phyloP scores from a whole-genome alignment of 2,113 vertebrate species.

The Plectropomus leopardus region DNA sequence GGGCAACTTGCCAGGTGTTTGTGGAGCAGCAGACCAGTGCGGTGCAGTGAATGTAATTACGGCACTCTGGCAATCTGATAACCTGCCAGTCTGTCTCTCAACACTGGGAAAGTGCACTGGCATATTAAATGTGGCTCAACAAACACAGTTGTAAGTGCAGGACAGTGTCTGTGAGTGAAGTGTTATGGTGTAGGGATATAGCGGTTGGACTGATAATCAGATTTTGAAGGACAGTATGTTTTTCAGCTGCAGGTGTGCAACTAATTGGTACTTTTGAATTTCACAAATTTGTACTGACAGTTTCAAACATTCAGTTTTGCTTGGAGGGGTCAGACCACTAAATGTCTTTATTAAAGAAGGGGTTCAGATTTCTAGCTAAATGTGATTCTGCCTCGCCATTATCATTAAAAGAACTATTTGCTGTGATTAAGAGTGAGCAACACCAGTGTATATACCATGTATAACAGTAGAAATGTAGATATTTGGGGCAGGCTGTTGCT shows the following conservation, averaged over 20 bases:
- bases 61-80: slow-evolving; percentile 77
- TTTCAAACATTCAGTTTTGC: not conserved
- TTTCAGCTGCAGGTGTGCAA: not conserved
- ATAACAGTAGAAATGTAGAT: too few relatives aligned
- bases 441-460: too few relatives aligned
- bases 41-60: slow-evolving; percentile 78
- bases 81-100: slow-evolving; percentile 79
- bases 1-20: slow-evolving; percentile 76
- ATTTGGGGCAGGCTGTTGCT: too few relatives aligned
- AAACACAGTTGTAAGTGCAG: slow-evolving; percentile 46
- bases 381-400: not conserved
- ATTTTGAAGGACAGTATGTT: slow-evolving; percentile 9
- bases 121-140: slow-evolving; percentile 75
- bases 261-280: not conserved
- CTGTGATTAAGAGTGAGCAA: not conserved
- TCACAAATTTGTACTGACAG: not conserved
- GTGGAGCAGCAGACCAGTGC: slow-evolving; percentile 68
- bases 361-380: not conserved
- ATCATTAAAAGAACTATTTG: not conserved
- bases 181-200: not conserved
- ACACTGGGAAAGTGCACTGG: slow-evolving; percentile 65
- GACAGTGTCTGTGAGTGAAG: slow-evolving; percentile 4
- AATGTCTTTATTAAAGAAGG: not conserved
- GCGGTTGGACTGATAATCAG: not conserved
- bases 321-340: too few relatives aligned